Percentiles rank a stretch among this genome's conserved stretches.
Evolutionary conservation across 2,888 invertebrate genomes (phyloP).

Genomic region (Nebria brevicollis): DNA sequence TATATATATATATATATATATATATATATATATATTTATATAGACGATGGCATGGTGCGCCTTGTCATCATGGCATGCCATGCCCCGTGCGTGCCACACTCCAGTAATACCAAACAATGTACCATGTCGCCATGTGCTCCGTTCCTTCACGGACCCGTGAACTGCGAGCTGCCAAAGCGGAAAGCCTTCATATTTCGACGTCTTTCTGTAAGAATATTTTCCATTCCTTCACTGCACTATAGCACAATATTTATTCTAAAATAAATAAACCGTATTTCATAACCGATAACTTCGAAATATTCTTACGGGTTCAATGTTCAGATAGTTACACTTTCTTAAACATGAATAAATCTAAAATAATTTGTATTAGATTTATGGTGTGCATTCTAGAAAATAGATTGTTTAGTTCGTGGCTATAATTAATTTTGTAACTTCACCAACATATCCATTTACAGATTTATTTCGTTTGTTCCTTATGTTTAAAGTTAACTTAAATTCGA

Average conservation of each 20-base stretch:
- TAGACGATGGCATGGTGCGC: background rate
- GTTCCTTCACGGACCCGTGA: constrained; percentile 40
- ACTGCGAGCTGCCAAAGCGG: constrained; percentile 11
- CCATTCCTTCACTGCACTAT: background rate
- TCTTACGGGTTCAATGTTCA: background rate
- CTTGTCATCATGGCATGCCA: constrained; percentile 15
- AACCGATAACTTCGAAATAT: background rate
- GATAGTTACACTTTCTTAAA: background rate
- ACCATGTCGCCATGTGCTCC: constrained; percentile 44
- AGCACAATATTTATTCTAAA: constrained; percentile 9
- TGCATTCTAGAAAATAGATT: too few relatives aligned
- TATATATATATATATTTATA: too few relatives aligned
- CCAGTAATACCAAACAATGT: constrained; percentile 46
- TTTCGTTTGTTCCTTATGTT: too few relatives aligned
- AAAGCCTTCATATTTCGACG: background rate
- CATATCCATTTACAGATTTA: too few relatives aligned
- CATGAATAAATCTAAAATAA: too few relatives aligned
- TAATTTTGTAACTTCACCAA: too few relatives aligned
- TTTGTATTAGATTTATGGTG: too few relatives aligned
- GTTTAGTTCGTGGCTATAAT: too few relatives aligned
- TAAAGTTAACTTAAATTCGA: too few relatives aligned
- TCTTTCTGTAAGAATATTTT: constrained; percentile 13
- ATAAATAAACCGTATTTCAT: background rate
- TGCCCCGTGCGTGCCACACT: constrained; percentile 35
- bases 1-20: too few relatives aligned